Percentiles rank a stretch among this genome's conserved stretches.
These are phyloP conservation scores for Perodicticus potto DNA, from an alignment of 2,797 vertebrate genomes.

Conservation along the genomic window DNA sequence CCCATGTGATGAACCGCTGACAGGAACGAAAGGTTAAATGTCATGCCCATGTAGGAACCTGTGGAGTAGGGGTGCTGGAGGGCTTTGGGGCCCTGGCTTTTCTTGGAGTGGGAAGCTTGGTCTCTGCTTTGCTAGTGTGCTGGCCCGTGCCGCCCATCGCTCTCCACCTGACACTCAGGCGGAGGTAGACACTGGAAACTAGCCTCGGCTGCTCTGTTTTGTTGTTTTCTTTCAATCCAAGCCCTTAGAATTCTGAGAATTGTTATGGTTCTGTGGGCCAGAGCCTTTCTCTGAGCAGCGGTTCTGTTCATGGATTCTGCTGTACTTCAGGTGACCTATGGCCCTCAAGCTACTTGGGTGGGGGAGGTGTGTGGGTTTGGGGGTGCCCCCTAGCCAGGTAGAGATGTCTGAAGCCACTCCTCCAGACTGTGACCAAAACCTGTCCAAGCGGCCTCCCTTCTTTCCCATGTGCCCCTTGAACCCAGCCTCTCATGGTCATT, in stretches of 20 bases:
- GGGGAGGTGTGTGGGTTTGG: too few relatives aligned
- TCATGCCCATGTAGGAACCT: background rate
- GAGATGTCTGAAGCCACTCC: background rate
- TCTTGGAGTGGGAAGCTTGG: background rate
- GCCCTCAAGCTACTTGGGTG: background rate
- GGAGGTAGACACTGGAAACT: background rate
- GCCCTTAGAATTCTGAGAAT: background rate
- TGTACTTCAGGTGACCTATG: background rate
- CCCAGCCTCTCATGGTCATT: background rate
- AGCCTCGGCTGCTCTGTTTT: rapidly evolving
- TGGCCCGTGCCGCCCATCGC: too few relatives aligned
- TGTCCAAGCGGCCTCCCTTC: background rate
- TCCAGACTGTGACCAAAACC: background rate
- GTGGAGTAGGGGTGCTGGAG: background rate
- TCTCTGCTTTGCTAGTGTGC: too few relatives aligned
- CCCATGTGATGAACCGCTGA: slow-evolving; percentile 48
- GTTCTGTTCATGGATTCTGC: background rate
- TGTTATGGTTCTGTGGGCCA: background rate
- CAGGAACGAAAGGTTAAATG: background rate
- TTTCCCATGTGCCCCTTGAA: background rate
- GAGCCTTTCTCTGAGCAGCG: background rate
- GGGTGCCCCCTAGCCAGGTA: background rate
- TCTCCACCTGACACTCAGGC: background rate
- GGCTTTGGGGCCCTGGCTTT: background rate
- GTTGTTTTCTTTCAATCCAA: background rate